Evolutionary conservation across 92 coral and sea anemone species (phyloP).

Genomic region (Epizoanthus fatuus): DNA sequence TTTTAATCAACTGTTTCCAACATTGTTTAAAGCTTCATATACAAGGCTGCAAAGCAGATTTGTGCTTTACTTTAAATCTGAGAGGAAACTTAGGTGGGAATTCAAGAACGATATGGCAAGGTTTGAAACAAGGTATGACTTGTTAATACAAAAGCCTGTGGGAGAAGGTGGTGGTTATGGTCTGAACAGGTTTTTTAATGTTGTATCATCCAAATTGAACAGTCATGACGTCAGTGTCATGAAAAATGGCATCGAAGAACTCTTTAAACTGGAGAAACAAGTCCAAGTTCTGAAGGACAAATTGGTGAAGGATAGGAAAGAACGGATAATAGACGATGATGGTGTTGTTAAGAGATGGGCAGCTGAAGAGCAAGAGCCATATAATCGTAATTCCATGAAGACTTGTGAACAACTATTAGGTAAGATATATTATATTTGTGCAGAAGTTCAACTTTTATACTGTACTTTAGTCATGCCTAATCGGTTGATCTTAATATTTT

Average conservation of each 20-base stretch:
- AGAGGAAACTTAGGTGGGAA: too few relatives aligned
- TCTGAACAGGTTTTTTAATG: background rate
- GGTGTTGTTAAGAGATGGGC: slow-evolving; percentile 42
- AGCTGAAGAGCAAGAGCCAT: slow-evolving; percentile 44
- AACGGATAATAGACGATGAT: background rate
- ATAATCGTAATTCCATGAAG: slow-evolving; percentile 30
- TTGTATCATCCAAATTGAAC: slow-evolving; percentile 34
- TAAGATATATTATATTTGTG: slow-evolving; percentile 12
- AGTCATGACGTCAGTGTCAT: slow-evolving; percentile 35
- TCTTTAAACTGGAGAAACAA: slow-evolving; percentile 8
- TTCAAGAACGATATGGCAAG: too few relatives aligned
- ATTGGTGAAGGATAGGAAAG: background rate
- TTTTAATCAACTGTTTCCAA: slow-evolving; percentile 21
- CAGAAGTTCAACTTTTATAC: background rate
- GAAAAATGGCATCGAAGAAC: slow-evolving; percentile 19
- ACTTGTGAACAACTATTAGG: slow-evolving; percentile 2
- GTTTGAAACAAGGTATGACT: too few relatives aligned
- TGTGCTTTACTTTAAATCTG: too few relatives aligned
- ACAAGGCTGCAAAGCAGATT: background rate
- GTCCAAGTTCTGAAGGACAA: slow-evolving; percentile 28
- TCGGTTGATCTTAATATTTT: background rate
- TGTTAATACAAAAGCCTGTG: too few relatives aligned
- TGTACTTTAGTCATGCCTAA: too few relatives aligned
- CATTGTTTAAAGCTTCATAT: slow-evolving; percentile 12
- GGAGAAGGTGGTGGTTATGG: too few relatives aligned